Evolutionary conservation across 2,113 vertebrate genomes (phyloP).

Genomic region (Beaufortia kweichowensis): DNA sequence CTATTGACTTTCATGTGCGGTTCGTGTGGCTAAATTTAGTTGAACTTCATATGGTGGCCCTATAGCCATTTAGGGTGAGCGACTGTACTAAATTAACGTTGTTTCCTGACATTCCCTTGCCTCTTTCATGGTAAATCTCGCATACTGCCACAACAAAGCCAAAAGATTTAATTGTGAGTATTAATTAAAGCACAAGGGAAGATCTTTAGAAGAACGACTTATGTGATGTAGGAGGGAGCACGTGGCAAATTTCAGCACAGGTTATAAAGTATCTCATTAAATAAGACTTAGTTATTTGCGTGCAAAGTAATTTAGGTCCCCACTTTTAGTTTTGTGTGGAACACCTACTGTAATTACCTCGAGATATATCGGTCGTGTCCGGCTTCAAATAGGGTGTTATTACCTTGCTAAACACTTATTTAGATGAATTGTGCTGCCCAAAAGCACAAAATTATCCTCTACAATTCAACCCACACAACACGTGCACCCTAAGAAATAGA

Average conservation of each 20-base stretch:
- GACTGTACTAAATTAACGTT: slow-evolving; percentile 35
- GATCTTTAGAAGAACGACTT: slow-evolving; percentile 33
- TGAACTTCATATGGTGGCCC: slow-evolving; percentile 6
- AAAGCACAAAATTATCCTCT: background rate
- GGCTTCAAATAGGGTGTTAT: slow-evolving; percentile 32
- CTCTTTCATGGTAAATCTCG: slow-evolving; percentile 35
- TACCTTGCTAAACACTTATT: slow-evolving; percentile 16
- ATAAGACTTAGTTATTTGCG: slow-evolving; percentile 27
- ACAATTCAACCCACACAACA: background rate
- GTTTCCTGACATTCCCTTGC: slow-evolving; percentile 44
- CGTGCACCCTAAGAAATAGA: background rate
- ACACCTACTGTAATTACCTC: slow-evolving; percentile 46
- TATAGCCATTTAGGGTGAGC: slow-evolving; percentile 30
- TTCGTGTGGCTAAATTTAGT: slow-evolving; percentile 47
- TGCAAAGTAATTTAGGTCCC: slow-evolving; percentile 21
- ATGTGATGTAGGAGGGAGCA: slow-evolving; percentile 28
- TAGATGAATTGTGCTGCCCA: background rate
- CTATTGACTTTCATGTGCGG: slow-evolving; percentile 33
- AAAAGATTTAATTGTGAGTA: background rate
- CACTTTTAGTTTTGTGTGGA: slow-evolving; percentile 40
- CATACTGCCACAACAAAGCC: slow-evolving; percentile 45
- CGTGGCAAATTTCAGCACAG: background rate
- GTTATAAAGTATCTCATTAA: slow-evolving; percentile 32
- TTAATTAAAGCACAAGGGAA: slow-evolving; percentile 48
- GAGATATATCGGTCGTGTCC: slow-evolving; percentile 39